These are phyloP conservation scores for Bombus consobrinus DNA, from an alignment of 1,140 invertebrate genomes.

Conservation along the genomic window DNA sequence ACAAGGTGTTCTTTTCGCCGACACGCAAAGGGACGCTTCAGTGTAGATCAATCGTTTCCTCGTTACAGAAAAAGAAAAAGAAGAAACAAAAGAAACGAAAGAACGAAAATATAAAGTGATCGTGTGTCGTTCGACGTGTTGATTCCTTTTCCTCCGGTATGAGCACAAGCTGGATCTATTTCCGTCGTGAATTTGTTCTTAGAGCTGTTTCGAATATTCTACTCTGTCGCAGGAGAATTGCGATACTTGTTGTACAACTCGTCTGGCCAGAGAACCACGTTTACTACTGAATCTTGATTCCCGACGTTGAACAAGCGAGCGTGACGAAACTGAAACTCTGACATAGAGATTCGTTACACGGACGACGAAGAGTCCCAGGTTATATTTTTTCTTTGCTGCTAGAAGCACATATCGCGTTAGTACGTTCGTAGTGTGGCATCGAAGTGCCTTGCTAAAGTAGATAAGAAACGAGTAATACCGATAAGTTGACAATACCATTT, in stretches of 20 bases:
- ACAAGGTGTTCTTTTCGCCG: neutral
- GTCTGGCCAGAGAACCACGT: conserved; percentile 16
- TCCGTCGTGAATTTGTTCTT: neutral
- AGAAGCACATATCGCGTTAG: neutral
- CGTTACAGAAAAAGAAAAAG: neutral
- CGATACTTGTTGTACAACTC: neutral
- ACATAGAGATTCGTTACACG: neutral
- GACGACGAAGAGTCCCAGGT: neutral
- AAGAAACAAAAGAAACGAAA: neutral
- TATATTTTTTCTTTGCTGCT: no score
- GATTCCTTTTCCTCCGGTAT: neutral
- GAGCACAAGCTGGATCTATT: neutral
- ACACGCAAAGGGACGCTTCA: neutral
- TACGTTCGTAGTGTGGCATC: neutral
- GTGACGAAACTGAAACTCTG: neutral
- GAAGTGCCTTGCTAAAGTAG: neutral
- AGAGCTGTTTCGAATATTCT: conserved; percentile 3
- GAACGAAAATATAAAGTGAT: neutral
- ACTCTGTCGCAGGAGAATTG: neutral
- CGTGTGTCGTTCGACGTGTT: neutral
- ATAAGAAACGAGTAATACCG: neutral
- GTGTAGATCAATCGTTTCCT: neutral
- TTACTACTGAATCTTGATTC: conserved; percentile 9
- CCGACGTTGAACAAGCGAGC: neutral
- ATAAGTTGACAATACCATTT: neutral